Conservation (phyloP, 2,888 invertebrate genomes). For the Mechanitis messenoides region DNA sequence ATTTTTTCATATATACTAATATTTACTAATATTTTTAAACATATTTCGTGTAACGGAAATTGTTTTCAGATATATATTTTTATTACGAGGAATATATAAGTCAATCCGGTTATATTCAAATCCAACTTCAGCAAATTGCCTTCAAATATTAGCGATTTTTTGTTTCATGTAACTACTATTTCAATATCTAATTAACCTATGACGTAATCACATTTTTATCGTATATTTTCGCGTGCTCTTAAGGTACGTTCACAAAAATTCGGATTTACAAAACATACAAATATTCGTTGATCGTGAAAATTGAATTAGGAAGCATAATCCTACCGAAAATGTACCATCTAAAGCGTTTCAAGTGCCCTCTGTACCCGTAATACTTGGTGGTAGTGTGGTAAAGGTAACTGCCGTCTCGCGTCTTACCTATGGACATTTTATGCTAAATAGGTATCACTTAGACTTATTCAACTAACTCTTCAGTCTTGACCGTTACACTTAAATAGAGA, state of each 20-base stretch:
- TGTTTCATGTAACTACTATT: constrained; percentile 21
- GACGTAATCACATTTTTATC: constrained; percentile 36
- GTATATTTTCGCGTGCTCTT: constrained; percentile 46
- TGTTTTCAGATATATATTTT: no score
- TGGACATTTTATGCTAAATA: constrained; percentile 74
- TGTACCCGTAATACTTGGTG: constrained; percentile 22
- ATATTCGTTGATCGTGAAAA: constrained; percentile 72
- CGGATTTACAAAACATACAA: constrained; percentile 65
- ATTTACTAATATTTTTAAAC: no score
- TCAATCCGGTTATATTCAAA: background rate
- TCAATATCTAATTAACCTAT: constrained; percentile 28
- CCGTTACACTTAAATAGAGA: constrained; percentile 75
- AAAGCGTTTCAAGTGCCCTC: constrained; percentile 38
- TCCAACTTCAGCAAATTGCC: constrained; percentile 33
- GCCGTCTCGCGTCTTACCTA: constrained; percentile 60
- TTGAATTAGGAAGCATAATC: constrained; percentile 64
- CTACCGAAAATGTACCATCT: constrained; percentile 47
- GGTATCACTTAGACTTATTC: constrained; percentile 72
- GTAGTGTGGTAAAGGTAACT: constrained; percentile 21
- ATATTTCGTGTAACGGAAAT: no score
- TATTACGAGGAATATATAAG: background rate
- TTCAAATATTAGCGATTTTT: constrained; percentile 18
- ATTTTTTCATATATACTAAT: no score
- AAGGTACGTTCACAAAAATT: constrained; percentile 42
- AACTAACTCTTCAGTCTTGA: constrained; percentile 76